These are phyloP conservation scores for Agelaius phoeniceus DNA, from an alignment of 2,113 vertebrate genomes.

Conservation along the genomic window DNA sequence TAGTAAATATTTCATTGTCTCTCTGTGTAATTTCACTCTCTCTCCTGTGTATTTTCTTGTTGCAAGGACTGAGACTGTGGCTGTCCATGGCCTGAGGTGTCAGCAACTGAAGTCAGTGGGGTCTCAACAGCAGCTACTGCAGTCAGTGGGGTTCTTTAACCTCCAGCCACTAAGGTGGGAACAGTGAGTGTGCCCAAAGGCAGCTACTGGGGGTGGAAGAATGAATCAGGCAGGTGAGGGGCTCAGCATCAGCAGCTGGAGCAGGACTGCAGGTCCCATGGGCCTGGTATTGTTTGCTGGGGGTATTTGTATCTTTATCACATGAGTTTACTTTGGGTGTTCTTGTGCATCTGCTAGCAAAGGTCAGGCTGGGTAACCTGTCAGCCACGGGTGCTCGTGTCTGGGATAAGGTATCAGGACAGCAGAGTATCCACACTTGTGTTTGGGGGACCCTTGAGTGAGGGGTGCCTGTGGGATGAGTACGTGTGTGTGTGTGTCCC, in stretches of 20 bases:
- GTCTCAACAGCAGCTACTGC: background rate
- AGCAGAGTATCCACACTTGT: background rate
- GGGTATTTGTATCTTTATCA: background rate
- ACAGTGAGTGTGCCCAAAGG: background rate
- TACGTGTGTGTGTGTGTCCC: rapidly evolving
- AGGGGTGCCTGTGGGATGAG: background rate
- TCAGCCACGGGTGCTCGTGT: background rate
- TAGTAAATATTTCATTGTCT: background rate
- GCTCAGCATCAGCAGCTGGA: rapidly evolving
- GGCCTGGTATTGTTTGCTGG: rapidly evolving
- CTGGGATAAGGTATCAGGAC: background rate
- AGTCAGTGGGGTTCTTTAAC: background rate
- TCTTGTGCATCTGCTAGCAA: background rate
- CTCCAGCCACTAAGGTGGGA: rapidly evolving
- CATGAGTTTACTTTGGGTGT: rapidly evolving
- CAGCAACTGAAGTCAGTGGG: background rate
- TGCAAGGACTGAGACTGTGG: background rate
- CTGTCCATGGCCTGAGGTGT: rapidly evolving
- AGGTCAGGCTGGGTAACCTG: background rate
- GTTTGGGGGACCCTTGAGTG: rapidly evolving
- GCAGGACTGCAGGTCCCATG: rapidly evolving
- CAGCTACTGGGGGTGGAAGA: rapidly evolving
- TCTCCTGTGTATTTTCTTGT: background rate
- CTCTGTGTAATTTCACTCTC: background rate
- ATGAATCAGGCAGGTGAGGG: background rate